Evolutionary conservation across 1,140 invertebrate species (phyloP), one percentile per base, ranked within the genome.

Genomic region (Samia ricini): DNA sequence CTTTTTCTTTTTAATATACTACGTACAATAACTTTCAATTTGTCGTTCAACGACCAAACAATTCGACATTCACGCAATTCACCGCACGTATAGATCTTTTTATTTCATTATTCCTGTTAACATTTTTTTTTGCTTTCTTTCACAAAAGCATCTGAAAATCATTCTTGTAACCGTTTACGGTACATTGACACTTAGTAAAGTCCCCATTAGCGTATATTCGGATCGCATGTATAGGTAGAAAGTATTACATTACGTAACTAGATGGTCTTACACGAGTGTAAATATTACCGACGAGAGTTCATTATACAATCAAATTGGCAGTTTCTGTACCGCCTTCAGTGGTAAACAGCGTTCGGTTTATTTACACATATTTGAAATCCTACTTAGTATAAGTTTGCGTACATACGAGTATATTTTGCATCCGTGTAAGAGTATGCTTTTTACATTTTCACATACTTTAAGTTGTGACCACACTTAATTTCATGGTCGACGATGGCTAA

Each of bases 261-360:
- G 33, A 20, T 36, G 26, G 24, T 57, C 56, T 57, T 29, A 57
- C 56, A 20, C 56, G 56, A 57, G 33, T n/a, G n/a, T 22, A 55
- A 60, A 61, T 54, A 61, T 61, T 61, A 54, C 60, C 29, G 60
- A 61, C 29, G 60, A 61, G 20, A 54, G 4, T 56, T 36, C 52
- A 61, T 61, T 61, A 61, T 61, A 61, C 60, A 61, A 61, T 61
- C 60, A 55, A 36, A 55, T 61, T 61, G 19, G 51, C 59, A 15
- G 52, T 23, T 24, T n/a, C 24, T 6, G 52, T 24, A 22, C 15
- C 20, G 52, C 52, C 52, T 55, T 55, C 24, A 24, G 20, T 23
- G 52, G 7, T 55, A 55, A 55, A 24, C 24, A 24, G 52, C 24
- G n/a, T 23, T 55, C 21, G 50, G 15, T 24, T 22, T 55, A 55